Conservation (phyloP, 1,140 invertebrate genomes). For the Papilio helenus region DNA sequence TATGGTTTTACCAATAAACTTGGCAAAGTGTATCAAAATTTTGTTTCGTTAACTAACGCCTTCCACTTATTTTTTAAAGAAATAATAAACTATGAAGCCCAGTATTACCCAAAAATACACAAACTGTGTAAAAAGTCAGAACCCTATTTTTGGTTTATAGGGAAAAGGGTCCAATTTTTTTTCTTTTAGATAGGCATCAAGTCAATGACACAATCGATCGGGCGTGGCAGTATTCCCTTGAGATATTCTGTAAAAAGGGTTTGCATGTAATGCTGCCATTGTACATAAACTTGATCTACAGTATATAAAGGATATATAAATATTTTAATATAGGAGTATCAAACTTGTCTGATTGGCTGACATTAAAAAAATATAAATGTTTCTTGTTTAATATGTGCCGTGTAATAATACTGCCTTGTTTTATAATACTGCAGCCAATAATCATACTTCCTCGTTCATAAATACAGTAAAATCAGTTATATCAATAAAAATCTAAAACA, state of each 20-base stretch:
- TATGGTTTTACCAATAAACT: not conserved
- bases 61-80: too few relatives aligned
- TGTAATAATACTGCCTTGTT: not conserved
- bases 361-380: conserved; percentile 6
- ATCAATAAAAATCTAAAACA: too few relatives aligned
- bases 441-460: not conserved
- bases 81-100: not conserved
- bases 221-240: conserved; percentile 48
- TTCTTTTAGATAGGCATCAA: conserved; percentile 37
- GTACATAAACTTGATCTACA: not conserved
- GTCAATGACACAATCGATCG: conserved; percentile 58
- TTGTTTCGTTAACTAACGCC: not conserved
- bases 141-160: not conserved
- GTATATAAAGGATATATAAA: conserved; percentile 7
- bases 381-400: not conserved
- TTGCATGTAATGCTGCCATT: not conserved
- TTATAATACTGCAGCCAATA: not conserved
- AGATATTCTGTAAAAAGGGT: conserved; percentile 42
- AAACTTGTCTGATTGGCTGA: not conserved
- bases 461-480: not conserved
- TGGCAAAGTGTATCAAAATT: not conserved
- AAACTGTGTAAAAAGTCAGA: not conserved
- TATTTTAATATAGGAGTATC: not conserved
- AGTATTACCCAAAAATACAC: not conserved
- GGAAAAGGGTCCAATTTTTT: not conserved